Evolutionary conservation across 2,113 vertebrate genomes (phyloP).

Genomic region (Jaculus jaculus): DNA sequence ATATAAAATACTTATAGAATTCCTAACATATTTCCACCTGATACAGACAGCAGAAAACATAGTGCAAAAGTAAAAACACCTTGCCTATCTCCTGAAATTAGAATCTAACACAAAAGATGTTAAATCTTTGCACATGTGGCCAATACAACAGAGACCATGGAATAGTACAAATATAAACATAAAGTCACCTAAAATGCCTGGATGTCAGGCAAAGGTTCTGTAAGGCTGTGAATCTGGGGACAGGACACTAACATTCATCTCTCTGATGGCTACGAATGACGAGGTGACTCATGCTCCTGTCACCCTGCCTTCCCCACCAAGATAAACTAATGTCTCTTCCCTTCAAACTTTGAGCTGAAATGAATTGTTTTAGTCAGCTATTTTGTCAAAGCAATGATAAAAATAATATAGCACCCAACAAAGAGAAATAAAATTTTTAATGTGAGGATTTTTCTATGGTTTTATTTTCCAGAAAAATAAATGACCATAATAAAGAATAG

Average conservation of each 20-base stretch:
- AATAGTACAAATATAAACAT: too few species aligned
- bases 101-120: background rate
- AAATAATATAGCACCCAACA: background rate
- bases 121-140: background rate
- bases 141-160: background rate
- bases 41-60: background rate
- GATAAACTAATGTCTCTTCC: background rate
- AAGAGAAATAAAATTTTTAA: conserved; percentile 4
- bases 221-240: background rate
- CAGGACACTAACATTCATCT: background rate
- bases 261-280: background rate
- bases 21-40: background rate
- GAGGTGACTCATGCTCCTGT: background rate
- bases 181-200: background rate
- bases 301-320: background rate
- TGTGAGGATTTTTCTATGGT: background rate
- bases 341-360: background rate
- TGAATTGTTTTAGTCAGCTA: background rate
- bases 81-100: background rate
- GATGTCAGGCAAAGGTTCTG: background rate
- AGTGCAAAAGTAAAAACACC: background rate
- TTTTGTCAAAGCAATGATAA: background rate
- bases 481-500: background rate
- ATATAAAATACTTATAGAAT: background rate
- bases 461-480: conserved; percentile 37